phyloP scores from a whole-genome alignment of 2,797 vertebrate species.

The Caiman crocodilus region DNA sequence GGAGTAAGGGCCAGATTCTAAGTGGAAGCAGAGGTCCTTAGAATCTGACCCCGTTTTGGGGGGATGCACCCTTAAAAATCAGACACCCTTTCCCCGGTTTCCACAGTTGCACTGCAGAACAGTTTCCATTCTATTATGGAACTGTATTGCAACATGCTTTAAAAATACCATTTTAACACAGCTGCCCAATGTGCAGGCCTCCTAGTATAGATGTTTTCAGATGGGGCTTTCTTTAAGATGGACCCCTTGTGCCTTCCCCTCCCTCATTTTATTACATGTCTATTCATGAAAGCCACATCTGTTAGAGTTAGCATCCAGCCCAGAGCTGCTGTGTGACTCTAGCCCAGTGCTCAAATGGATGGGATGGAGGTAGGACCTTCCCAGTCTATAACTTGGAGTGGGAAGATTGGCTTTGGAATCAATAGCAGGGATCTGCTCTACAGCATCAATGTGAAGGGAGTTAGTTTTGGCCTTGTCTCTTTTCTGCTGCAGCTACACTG shows the following conservation, averaged over 20 bases:
- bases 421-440: background rate
- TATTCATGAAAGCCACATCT: background rate
- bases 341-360: background rate
- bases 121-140: background rate
- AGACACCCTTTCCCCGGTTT: background rate
- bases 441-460: background rate
- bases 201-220: slow-evolving; percentile 6
- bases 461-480: background rate
- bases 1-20: no score
- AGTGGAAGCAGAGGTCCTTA: background rate
- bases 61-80: background rate
- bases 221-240: background rate
- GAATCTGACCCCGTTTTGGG: background rate
- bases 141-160: background rate
- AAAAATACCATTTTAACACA: slow-evolving; percentile 1
- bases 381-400: rapidly evolving
- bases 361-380: background rate
- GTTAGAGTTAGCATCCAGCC: background rate
- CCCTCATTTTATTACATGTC: background rate
- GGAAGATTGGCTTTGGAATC: background rate
- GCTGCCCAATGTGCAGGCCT: background rate
- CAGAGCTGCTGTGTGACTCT: background rate
- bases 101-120: background rate
- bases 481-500: background rate
- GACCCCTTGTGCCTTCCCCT: background rate